A percentile compares a stretch with the other conserved stretches of the same genome.
Conservation (phyloP, 2,797 vertebrate species). For the Lagorchestes hirsutus region DNA sequence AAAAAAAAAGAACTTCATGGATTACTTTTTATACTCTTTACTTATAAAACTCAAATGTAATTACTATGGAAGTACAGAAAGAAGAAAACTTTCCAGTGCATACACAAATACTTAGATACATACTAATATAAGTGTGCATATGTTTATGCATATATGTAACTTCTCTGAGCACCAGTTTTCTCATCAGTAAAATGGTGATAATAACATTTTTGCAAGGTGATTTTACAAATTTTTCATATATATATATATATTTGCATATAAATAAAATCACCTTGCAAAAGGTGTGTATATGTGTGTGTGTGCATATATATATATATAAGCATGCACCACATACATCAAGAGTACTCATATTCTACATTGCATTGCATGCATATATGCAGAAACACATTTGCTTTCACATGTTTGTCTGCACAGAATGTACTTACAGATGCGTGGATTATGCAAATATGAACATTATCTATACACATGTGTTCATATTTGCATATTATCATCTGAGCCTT, state of each 20-base stretch:
- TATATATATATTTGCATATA: no score
- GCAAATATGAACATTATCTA: neutral
- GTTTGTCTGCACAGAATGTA: neutral
- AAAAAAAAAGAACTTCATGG: neutral
- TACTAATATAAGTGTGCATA: neutral
- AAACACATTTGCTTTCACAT: neutral
- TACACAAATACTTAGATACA: neutral
- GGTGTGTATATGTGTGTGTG: no score
- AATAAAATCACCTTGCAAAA: neutral
- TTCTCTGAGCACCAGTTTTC: neutral
- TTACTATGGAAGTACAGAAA: neutral
- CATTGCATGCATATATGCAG: no score
- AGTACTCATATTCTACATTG: neutral
- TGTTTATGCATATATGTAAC: neutral
- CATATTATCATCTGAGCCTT: neutral
- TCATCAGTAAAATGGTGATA: neutral
- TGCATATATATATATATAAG: no score
- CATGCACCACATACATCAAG: neutral
- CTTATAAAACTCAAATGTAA: neutral
- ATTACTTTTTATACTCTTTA: neutral
- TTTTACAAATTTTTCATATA: neutral
- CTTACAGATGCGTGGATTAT: neutral
- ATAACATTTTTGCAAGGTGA: neutral
- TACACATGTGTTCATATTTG: neutral
- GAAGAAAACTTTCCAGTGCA: neutral